Percentiles rank a stretch among this genome's conserved stretches.
These are phyloP conservation scores for Leucozona laternaria DNA, from an alignment of 2,888 invertebrate genomes.

Conservation along the genomic window DNA sequence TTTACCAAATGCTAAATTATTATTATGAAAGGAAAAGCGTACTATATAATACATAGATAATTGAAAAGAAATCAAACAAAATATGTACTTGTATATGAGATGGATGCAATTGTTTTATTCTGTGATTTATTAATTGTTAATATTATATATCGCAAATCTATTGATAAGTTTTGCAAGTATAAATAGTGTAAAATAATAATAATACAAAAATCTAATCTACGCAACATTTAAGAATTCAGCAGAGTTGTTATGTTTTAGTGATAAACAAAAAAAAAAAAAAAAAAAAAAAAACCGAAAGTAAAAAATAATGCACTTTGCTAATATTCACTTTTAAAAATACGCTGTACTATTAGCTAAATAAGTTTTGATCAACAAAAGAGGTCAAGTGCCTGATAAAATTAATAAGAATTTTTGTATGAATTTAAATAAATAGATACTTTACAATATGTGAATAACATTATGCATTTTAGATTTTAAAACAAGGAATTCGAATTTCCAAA, in stretches of 20 bases:
- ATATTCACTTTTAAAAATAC: constrained; percentile 51
- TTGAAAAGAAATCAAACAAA: constrained; percentile 41
- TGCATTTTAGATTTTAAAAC: constrained; percentile 20
- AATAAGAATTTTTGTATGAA: constrained; percentile 48
- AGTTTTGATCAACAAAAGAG: constrained; percentile 54
- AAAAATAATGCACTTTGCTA: constrained; percentile 55
- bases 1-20: constrained; percentile 64
- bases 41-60: constrained; percentile 2
- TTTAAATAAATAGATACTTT: constrained; percentile 51
- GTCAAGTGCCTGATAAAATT: constrained; percentile 49
- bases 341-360: constrained; percentile 32
- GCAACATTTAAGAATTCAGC: constrained; percentile 25
- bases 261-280: constrained; percentile 1
- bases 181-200: constrained; percentile 25
- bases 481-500: constrained; percentile 30
- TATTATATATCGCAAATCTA: constrained; percentile 48
- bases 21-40: constrained; percentile 47
- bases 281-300: background rate
- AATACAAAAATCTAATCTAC: background rate
- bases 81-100: background rate
- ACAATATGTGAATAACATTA: constrained; percentile 32
- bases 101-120: constrained; percentile 65
- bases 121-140: constrained; percentile 70
- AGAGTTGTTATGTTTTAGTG: constrained; percentile 49
- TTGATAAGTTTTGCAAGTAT: constrained; percentile 36